These are phyloP conservation scores for Leptobrachium ailaonicum DNA, from an alignment of 2,113 vertebrate genomes.

Conservation along the genomic window DNA sequence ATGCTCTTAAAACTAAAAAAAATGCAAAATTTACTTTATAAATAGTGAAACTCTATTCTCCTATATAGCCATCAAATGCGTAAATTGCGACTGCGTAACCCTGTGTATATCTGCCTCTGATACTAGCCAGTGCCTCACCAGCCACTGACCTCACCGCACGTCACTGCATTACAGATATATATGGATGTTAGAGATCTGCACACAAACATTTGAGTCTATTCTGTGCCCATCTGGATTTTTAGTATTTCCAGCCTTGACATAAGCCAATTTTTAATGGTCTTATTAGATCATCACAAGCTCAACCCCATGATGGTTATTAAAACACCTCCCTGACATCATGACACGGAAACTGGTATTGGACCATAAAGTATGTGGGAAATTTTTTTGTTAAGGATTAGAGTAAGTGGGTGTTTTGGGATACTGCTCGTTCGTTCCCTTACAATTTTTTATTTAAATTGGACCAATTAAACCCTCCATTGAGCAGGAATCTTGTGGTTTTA, in stretches of 20 bases:
- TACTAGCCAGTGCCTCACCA: no score
- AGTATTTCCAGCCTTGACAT: background rate
- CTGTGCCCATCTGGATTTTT: background rate
- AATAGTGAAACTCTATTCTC: no score
- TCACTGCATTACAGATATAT: background rate
- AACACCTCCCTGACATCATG: background rate
- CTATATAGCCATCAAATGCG: no score
- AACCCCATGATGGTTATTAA: background rate
- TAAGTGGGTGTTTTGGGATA: background rate
- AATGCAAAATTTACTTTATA: no score
- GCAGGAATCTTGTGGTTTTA: constrained; percentile 13
- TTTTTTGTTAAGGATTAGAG: no score
- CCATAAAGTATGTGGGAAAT: background rate
- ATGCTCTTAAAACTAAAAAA: no score
- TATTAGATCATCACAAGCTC: background rate
- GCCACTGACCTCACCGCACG: no score
- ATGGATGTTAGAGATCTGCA: background rate
- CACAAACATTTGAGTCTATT: background rate
- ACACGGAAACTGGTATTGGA: background rate
- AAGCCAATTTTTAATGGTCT: background rate
- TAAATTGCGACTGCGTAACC: no score
- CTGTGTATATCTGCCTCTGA: no score
- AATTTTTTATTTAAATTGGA: constrained; percentile 14
- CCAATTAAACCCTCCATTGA: constrained; percentile 7
- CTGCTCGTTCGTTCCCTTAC: background rate